Percentiles rank a stretch among this genome's conserved stretches.
Evolutionary conservation across 2,888 invertebrate species (phyloP).

Genomic region (Saturnia japonica): DNA sequence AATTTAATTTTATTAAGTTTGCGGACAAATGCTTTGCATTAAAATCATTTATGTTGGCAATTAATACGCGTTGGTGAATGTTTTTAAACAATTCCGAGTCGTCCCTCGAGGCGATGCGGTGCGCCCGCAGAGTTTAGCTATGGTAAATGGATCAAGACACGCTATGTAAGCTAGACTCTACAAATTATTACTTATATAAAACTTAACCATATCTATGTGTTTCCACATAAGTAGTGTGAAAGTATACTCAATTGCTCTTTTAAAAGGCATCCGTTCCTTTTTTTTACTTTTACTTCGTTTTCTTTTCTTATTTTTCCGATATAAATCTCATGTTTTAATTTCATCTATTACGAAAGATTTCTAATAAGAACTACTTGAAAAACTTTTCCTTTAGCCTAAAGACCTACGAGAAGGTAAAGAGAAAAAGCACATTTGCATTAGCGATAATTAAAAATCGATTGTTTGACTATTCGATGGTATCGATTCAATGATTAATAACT

Average conservation of each 20-base stretch:
- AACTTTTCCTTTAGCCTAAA: too few species aligned
- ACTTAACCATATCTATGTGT: background rate
- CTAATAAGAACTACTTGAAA: background rate
- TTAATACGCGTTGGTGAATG: slow-evolving; percentile 61
- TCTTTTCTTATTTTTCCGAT: background rate
- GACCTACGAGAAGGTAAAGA: too few species aligned
- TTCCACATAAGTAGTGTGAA: background rate
- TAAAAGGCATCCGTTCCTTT: background rate
- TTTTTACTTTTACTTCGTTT: too few species aligned
- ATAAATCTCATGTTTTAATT: background rate
- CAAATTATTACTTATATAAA: slow-evolving; percentile 45
- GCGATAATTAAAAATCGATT: too few species aligned
- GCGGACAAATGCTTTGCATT: slow-evolving; percentile 56
- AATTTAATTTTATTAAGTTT: slow-evolving; percentile 31
- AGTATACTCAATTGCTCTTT: background rate
- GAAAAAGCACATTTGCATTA: too few species aligned
- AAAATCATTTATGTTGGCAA: slow-evolving; percentile 68
- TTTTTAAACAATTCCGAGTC: slow-evolving; percentile 51
- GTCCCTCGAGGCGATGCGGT: slow-evolving; percentile 49
- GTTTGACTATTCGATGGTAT: too few species aligned
- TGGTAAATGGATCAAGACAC: slow-evolving; percentile 60
- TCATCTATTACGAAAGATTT: background rate
- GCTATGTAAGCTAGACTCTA: slow-evolving; percentile 45
- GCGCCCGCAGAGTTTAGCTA: slow-evolving; percentile 30
- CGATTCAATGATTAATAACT: too few species aligned